phyloP scores from a whole-genome alignment of 2,888 invertebrate genomes.

The Andrena chrysosceles region DNA sequence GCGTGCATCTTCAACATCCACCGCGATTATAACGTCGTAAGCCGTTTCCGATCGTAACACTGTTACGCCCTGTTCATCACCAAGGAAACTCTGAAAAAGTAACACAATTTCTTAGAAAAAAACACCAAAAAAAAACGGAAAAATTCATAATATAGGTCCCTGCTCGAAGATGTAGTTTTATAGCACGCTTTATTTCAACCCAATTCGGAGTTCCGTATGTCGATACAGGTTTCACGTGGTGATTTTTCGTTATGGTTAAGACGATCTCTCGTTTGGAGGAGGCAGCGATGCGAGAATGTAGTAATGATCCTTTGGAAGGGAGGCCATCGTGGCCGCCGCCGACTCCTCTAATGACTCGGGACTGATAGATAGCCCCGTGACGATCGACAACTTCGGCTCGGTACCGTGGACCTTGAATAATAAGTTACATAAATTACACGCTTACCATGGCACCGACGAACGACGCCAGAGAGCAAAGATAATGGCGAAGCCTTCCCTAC shows the following conservation, averaged over 20 bases:
- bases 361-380: constrained; percentile 65
- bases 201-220: constrained; percentile 20
- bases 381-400: constrained; percentile 66
- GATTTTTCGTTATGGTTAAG: constrained; percentile 8
- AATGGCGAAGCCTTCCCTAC: constrained; percentile 22
- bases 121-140: neutral
- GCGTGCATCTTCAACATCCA: neutral
- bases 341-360: constrained; percentile 67
- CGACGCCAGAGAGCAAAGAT: constrained; percentile 39
- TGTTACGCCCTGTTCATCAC: neutral
- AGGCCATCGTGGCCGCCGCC: constrained; percentile 45
- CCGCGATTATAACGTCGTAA: neutral
- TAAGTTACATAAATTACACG: constrained; percentile 68
- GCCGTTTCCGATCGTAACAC: neutral
- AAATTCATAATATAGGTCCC: neutral
- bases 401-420: constrained; percentile 64
- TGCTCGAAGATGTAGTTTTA: neutral
- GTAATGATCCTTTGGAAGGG: constrained; percentile 54
- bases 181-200: constrained; percentile 11
- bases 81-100: neutral
- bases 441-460: constrained; percentile 14
- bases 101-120: neutral
- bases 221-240: constrained; percentile 14
- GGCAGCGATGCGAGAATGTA: constrained; percentile 57
- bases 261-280: constrained; percentile 5